A percentile compares a stretch with the other conserved stretches of the same genome.
phyloP scores from a whole-genome alignment of 2,888 invertebrate species.

The Orthosia gothica region DNA sequence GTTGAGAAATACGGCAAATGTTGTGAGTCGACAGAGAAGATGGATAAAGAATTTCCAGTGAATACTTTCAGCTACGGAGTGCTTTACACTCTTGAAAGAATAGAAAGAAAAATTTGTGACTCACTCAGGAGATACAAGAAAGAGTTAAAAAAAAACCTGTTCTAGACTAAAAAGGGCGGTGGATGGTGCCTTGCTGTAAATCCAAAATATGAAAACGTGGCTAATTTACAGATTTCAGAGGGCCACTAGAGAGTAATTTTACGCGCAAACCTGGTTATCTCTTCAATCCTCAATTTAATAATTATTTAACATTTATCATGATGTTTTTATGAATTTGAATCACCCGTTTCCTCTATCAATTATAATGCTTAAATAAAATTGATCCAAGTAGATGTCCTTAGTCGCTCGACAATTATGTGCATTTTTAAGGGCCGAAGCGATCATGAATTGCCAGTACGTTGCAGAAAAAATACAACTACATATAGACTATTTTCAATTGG shows the following conservation, averaged over 20 bases:
- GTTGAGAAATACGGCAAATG: constrained; percentile 36
- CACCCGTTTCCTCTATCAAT: not conserved
- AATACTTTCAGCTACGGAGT: not conserved
- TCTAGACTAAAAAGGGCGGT: no score
- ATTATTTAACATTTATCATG: constrained; percentile 16
- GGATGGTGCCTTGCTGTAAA: not conserved
- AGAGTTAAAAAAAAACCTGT: no score
- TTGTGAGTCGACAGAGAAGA: not conserved
- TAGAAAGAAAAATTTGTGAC: no score
- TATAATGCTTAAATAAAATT: constrained; percentile 27
- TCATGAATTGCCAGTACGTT: not conserved
- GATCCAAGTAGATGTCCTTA: constrained; percentile 30
- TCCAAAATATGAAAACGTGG: not conserved
- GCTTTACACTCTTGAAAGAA: no score
- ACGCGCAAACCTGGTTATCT: not conserved
- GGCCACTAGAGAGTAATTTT: not conserved
- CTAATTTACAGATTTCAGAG: constrained; percentile 5
- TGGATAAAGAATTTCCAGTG: not conserved
- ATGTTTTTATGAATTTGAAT: constrained; percentile 36
- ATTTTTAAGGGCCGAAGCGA: constrained; percentile 25
- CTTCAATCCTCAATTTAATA: constrained; percentile 8
- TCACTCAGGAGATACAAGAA: no score
- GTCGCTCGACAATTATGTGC: constrained; percentile 32
- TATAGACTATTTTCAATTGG: constrained; percentile 6
- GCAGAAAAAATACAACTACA: constrained; percentile 12